These are phyloP conservation scores for Lissonota sp. DNA, from an alignment of 2,888 invertebrate species.

Conservation along the genomic window DNA sequence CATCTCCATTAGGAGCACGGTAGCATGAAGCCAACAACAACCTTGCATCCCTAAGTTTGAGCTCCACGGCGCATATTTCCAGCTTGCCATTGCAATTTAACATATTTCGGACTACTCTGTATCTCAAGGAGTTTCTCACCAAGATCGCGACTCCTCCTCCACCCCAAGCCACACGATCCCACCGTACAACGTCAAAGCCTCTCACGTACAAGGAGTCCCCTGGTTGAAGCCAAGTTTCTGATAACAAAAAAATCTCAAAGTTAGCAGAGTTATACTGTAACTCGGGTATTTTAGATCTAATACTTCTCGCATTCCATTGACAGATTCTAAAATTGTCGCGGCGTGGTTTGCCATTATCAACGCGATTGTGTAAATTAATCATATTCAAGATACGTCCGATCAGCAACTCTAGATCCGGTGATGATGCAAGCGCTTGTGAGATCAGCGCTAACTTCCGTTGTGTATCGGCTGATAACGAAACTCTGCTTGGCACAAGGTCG, in stretches of 20 bases:
- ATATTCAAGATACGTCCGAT: constrained; percentile 5
- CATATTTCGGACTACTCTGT: constrained; percentile 3
- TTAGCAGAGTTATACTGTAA: constrained; percentile 7
- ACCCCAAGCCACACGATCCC: neutral
- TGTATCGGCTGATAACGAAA: neutral
- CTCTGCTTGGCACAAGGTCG: neutral
- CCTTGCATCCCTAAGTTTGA: constrained; percentile 18
- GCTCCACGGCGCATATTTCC: constrained; percentile 38
- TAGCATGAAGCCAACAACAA: constrained; percentile 28
- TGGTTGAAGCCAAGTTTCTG: constrained; percentile 38
- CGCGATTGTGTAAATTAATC: neutral
- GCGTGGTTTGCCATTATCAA: neutral
- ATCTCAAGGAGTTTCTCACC: constrained; percentile 25
- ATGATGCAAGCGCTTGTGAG: neutral
- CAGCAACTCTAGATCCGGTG: neutral
- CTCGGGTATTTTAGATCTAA: constrained; percentile 24
- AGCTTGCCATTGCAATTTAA: constrained; percentile 31
- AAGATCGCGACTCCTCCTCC: constrained; percentile 37
- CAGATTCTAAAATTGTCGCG: neutral
- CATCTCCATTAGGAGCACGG: neutral
- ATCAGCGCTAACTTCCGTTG: neutral
- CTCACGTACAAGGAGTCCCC: neutral
- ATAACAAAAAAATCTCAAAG: constrained; percentile 24
- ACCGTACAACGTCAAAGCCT: constrained; percentile 35
- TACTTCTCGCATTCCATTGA: constrained; percentile 42